A percentile compares a stretch with the other conserved stretches of the same genome.
phyloP scores from a whole-genome alignment of 2,888 invertebrate genomes.

The Plagiodera versicolora region DNA sequence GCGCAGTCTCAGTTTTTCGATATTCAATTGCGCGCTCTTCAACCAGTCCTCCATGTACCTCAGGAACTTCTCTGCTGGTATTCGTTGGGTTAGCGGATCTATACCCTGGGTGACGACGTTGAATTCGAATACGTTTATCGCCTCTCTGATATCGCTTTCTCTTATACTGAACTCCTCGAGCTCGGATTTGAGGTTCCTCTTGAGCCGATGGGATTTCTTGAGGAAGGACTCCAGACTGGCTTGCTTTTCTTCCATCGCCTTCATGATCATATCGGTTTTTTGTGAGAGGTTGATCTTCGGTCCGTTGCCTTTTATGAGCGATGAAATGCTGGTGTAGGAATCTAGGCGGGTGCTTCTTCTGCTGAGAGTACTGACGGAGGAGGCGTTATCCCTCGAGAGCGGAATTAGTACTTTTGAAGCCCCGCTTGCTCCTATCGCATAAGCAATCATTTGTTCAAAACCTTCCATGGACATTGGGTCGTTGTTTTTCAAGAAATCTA shows the following conservation, averaged over 20 bases:
- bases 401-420: not conserved
- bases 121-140: constrained; percentile 57
- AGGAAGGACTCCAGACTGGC: constrained; percentile 29
- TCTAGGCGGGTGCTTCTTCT: constrained; percentile 2
- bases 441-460: constrained; percentile 21
- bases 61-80: constrained; percentile 63
- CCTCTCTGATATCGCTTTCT: constrained; percentile 57
- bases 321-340: constrained; percentile 14
- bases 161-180: constrained; percentile 59
- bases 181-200: constrained; percentile 36
- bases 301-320: constrained; percentile 25
- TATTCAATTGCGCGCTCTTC: constrained; percentile 58
- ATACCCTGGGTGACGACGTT: constrained; percentile 50
- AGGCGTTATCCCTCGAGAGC: not conserved
- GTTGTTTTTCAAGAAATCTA: constrained; percentile 31
- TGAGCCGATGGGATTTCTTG: constrained; percentile 33
- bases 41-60: constrained; percentile 64
- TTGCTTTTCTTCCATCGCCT: constrained; percentile 40
- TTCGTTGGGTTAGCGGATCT: constrained; percentile 63
- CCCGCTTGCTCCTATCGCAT: constrained; percentile 6
- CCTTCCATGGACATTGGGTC: constrained; percentile 32
- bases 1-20: constrained; percentile 63
- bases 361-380: not conserved
- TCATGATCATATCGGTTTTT: constrained; percentile 41
- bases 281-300: constrained; percentile 37